A percentile compares a stretch with the other conserved stretches of the same genome.
These are phyloP conservation scores for Ptilorrhoa leucosticta DNA, from an alignment of 2,113 vertebrate species.

Conservation along the genomic window DNA sequence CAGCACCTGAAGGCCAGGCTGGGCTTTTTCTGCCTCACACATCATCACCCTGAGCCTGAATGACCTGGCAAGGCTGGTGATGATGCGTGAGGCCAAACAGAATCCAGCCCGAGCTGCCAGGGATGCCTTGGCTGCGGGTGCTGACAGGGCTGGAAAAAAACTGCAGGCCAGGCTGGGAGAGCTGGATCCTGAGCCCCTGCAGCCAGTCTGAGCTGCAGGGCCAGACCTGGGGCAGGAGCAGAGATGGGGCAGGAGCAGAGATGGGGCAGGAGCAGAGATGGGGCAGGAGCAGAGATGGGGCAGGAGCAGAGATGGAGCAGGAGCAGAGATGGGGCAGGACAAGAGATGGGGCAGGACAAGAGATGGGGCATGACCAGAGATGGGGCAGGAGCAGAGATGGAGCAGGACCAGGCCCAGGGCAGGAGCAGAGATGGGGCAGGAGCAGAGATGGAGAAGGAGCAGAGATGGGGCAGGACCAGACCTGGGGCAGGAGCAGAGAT, in stretches of 20 bases:
- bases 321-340: fast-evolving
- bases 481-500: fast-evolving
- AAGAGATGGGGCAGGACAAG: not conserved
- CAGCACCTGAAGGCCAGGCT: constrained; percentile 50
- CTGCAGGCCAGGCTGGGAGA: not conserved
- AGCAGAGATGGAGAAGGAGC: not conserved
- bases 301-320: not conserved
- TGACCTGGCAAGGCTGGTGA: constrained; percentile 43
- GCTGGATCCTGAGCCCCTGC: not conserved
- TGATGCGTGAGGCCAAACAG: constrained; percentile 56
- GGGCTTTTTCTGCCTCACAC: constrained; percentile 56
- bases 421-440: not conserved
- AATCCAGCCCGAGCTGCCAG: constrained; percentile 41
- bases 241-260: not conserved
- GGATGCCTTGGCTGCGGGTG: constrained; percentile 32
- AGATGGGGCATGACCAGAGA: too few species aligned
- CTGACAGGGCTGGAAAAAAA: constrained; percentile 53
- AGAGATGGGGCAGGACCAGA: not conserved
- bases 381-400: too few species aligned
- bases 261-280: not conserved
- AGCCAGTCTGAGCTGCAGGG: not conserved
- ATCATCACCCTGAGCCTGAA: constrained; percentile 45
- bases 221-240: not conserved
- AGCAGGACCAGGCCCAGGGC: fast-evolving
- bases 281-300: fast-evolving